Percentiles rank a stretch among this genome's conserved stretches.
These are phyloP conservation scores for Pluvialis apricaria DNA, from an alignment of 2,113 vertebrate species.

Conservation along the genomic window DNA sequence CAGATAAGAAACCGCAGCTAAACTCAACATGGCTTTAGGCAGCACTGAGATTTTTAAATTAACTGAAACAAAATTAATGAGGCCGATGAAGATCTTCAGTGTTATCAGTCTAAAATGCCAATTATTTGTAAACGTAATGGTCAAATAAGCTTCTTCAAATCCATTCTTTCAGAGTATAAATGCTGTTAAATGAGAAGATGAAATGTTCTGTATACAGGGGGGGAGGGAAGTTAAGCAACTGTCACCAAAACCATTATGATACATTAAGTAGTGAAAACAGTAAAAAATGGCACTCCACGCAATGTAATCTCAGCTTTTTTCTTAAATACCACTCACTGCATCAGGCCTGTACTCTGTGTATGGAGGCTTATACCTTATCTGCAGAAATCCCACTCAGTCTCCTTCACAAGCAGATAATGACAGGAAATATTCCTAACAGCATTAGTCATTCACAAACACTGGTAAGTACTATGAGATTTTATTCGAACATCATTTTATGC, in stretches of 20 bases:
- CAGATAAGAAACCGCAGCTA: not conserved
- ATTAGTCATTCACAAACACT: conserved; percentile 42
- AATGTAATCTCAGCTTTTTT: conserved; percentile 18
- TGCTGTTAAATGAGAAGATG: not conserved
- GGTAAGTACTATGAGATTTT: not conserved
- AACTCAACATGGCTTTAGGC: not conserved
- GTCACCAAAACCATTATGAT: not conserved
- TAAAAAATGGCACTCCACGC: not conserved
- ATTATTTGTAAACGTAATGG: not conserved
- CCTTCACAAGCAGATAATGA: conserved; percentile 19
- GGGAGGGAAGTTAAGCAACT: not conserved
- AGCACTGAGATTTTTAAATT: not conserved
- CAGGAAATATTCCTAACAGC: not conserved
- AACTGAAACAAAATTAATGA: not conserved
- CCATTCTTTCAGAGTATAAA: not conserved
- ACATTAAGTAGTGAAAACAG: not conserved
- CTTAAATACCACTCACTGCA: not conserved
- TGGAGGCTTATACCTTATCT: not conserved
- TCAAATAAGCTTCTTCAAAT: not conserved
- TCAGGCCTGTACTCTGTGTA: not conserved
- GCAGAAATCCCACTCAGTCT: conserved; percentile 10
- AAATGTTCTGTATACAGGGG: not conserved
- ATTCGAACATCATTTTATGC: conserved; percentile 27
- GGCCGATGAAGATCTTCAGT: not conserved
- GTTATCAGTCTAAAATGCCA: not conserved